These are phyloP conservation scores for Pseudorectes ferrugineus DNA, from an alignment of 2,113 vertebrate genomes.

Conservation along the genomic window DNA sequence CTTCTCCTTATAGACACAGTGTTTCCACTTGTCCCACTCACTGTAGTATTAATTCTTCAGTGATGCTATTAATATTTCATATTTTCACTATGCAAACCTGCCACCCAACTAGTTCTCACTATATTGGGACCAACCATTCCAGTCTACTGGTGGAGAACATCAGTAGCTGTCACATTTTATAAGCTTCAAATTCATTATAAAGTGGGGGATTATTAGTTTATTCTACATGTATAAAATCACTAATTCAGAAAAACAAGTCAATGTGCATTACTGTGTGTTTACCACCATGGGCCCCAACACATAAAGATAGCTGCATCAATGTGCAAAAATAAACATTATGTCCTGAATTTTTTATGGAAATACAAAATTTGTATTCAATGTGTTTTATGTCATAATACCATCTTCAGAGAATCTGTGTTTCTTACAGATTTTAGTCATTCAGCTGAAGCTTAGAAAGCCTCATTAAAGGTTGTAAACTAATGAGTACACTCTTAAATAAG, in stretches of 20 bases:
- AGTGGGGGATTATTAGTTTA: background rate
- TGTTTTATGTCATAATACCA: conserved; percentile 15
- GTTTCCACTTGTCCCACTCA: background rate
- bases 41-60: background rate
- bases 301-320: background rate
- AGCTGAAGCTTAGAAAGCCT: background rate
- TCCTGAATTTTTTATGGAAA: conserved; percentile 14
- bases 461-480: background rate
- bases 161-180: background rate
- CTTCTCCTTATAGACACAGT: background rate
- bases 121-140: background rate
- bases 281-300: background rate
- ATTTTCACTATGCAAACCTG: background rate
- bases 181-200: background rate
- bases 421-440: background rate
- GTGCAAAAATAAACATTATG: conserved; percentile 4
- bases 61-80: background rate
- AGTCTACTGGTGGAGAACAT: background rate
- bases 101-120: background rate
- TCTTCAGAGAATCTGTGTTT: background rate
- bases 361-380: background rate
- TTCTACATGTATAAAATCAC: background rate
- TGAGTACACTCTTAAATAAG: background rate
- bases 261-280: background rate
- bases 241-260: background rate